Percentiles rank a stretch among this genome's conserved stretches.
Evolutionary conservation across 2,888 invertebrate species (phyloP).

Genomic region (Conomelus anceps): DNA sequence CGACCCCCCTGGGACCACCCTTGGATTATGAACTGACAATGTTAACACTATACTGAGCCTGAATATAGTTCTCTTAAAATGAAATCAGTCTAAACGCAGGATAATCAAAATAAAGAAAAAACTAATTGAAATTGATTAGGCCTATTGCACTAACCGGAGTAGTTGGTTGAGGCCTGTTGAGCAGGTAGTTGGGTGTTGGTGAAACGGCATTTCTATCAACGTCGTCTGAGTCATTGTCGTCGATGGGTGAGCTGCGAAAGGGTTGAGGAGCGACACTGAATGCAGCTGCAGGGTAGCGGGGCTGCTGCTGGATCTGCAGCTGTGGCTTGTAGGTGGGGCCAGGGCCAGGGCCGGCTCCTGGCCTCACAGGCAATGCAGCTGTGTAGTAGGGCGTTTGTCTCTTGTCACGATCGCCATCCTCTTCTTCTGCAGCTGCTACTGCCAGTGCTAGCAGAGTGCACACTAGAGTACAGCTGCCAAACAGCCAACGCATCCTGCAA

Average conservation of each 20-base stretch:
- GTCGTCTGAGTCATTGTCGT: conserved; percentile 35
- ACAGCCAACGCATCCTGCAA: neutral
- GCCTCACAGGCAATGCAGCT: conserved; percentile 25
- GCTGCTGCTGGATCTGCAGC: conserved; percentile 25
- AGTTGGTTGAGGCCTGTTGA: conserved; percentile 30
- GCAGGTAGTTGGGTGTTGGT: conserved; percentile 29
- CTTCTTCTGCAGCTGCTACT: conserved; percentile 13
- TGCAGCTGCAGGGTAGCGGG: conserved; percentile 13
- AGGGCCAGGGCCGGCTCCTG: neutral
- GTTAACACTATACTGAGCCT: too few species aligned
- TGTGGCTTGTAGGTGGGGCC: conserved; percentile 21
- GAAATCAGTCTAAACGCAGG: too few species aligned
- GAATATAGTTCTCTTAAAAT: too few species aligned
- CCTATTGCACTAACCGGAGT: conserved; percentile 21
- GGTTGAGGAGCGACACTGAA: conserved; percentile 32
- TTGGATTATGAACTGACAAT: too few species aligned
- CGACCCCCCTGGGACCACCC: too few species aligned
- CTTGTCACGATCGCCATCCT: conserved; percentile 32
- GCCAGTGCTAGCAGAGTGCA: conserved; percentile 18
- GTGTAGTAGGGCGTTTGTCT: conserved; percentile 33
- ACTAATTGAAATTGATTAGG: too few species aligned
- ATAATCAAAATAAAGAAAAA: too few species aligned
- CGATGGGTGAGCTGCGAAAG: conserved; percentile 35
- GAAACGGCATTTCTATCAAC: conserved; percentile 34
- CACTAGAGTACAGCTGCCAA: neutral